Evolutionary conservation across 1,140 invertebrate species (phyloP).

Genomic region (Panagrolaimus sp.): DNA sequence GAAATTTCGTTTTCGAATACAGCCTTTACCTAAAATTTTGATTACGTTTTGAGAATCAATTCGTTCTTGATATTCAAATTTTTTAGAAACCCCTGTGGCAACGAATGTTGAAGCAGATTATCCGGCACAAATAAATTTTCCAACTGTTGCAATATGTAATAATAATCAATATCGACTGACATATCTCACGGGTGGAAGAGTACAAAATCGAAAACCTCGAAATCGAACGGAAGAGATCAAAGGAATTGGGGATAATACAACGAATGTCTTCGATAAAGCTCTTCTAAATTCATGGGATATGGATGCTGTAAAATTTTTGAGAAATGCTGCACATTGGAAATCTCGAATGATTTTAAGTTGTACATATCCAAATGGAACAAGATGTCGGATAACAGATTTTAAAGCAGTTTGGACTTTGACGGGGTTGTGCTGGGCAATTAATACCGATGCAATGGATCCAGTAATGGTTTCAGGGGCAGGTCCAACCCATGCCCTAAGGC

Average conservation of each 20-base stretch:
- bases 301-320: constrained; percentile 55
- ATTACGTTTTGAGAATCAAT: no score
- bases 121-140: constrained; percentile 51
- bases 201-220: constrained; percentile 44
- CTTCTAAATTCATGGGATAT: constrained; percentile 53
- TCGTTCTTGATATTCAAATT: no score
- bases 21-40: no score
- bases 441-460: constrained; percentile 51
- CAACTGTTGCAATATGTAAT: constrained; percentile 58
- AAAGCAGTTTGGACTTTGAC: constrained; percentile 57
- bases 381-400: constrained; percentile 46
- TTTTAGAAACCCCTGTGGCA: constrained; percentile 27
- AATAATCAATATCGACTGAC: constrained; percentile 59
- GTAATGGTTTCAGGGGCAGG: constrained; percentile 48
- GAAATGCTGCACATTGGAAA: constrained; percentile 56
- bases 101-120: constrained; percentile 59
- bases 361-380: constrained; percentile 55
- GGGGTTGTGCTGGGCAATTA: constrained; percentile 59
- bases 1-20: no score
- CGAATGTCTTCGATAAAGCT: constrained; percentile 43
- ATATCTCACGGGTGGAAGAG: constrained; percentile 47
- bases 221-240: constrained; percentile 17
- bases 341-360: constrained; percentile 50
- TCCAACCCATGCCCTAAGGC: constrained; percentile 42
- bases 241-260: constrained; percentile 31